Evolutionary conservation across 1,140 invertebrate species (phyloP), one percentile per base, ranked within the genome.

Genomic region (Monochamus saltuarius): DNA sequence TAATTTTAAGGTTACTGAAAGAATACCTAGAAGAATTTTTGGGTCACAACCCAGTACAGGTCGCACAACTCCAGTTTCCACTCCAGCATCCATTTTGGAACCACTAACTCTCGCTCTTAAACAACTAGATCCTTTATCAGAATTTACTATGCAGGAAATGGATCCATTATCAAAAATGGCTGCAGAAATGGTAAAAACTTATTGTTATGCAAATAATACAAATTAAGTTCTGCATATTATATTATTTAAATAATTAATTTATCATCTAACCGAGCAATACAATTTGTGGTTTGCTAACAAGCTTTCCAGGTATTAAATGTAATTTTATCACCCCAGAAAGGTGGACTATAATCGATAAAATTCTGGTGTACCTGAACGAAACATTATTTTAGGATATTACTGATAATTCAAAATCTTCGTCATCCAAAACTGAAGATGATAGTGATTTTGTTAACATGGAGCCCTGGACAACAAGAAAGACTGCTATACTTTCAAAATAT

Each of bases 401-500:
- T 22, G 61, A 63, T 40, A 58, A n/a, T 55, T 9, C 17, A 52
- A 56, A 56, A 51, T 36, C 37, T 7, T 40, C 52, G 29, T 13
- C 36, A 35, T 43, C 38, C 11, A 59, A 49, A 56, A 42, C 16
- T 56, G n/a, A 13, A 35, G 47, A 77, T 46, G 50, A 68, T 38
- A 45, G 50, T 59, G 7, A 50, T 19, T 51, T 59, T 55, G 36
- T 37, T 47, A 35, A 82, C 45, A 81, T 87, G 62, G 87, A 93
- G 69, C 83, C 87, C 45, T 97, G 94, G 94, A 82, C 78, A 65
- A 72, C 80, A 4, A 87, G 88, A 64, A 85, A 89, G 67, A 73
- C 81, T 61, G 78, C 78, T 6, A 95, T 97, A 71, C 79, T 97
- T 4, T 88, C 84, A 61, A 92, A 91, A 78, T 97, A 90, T 68